Evolutionary conservation across 1,140 invertebrate species (phyloP).

Genomic region (Cephus cinctus): DNA sequence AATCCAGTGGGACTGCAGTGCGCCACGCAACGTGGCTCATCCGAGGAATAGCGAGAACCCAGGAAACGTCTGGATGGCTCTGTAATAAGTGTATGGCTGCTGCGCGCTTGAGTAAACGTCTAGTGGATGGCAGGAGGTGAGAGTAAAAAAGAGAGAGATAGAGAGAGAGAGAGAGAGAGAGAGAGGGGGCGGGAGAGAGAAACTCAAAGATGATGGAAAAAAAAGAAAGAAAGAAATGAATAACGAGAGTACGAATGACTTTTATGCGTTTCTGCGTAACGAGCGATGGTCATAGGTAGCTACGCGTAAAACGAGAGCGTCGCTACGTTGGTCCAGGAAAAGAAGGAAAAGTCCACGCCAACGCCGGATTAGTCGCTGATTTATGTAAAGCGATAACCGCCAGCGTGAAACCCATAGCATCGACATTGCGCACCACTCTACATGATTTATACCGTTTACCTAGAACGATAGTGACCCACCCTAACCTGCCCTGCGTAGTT

Average conservation of each 20-base stretch:
- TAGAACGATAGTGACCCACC: neutral
- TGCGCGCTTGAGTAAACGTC: too few relatives aligned
- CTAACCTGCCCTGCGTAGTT: too few relatives aligned
- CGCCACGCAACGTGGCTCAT: too few relatives aligned
- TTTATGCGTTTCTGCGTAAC: too few relatives aligned
- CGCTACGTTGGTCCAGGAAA: neutral
- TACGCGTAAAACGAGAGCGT: too few relatives aligned
- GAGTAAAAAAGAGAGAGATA: too few relatives aligned
- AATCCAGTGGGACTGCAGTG: too few relatives aligned
- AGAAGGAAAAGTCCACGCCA: constrained; percentile 12
- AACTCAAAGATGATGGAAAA: neutral
- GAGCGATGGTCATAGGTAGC: too few relatives aligned
- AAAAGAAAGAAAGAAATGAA: neutral
- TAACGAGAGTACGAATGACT: neutral
- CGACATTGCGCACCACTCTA: neutral
- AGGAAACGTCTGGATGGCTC: too few relatives aligned
- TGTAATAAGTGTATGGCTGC: too few relatives aligned
- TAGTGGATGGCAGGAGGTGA: neutral
- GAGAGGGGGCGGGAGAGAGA: neutral
- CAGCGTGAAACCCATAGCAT: constrained; percentile 13
- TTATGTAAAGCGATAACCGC: constrained; percentile 36
- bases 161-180: too few relatives aligned
- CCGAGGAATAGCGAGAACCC: too few relatives aligned
- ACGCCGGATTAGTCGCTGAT: constrained; percentile 33
- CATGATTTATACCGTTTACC: constrained; percentile 20